Evolutionary conservation across 2,113 vertebrate genomes (phyloP), one percentile per base, ranked within the genome.

Genomic region (Halcyon malimbica): DNA sequence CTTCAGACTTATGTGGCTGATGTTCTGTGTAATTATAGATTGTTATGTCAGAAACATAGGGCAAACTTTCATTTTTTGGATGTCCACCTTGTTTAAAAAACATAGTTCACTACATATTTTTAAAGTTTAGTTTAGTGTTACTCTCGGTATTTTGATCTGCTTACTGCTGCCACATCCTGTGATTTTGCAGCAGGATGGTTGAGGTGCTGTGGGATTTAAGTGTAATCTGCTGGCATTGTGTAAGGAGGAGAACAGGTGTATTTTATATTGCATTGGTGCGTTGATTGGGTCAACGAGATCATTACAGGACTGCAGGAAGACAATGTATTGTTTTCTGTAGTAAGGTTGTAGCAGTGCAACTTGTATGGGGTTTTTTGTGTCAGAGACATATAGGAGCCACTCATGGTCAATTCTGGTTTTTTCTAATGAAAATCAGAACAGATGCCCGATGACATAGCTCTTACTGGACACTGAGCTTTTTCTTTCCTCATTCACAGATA

Each of bases 401-500:
- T 5, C 42, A 14, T 1, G 1, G 26, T 8, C 7, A 14, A 0
- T 13, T 29, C 53, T 18, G 42, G 23, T 59, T 35, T 60, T 35
- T 44, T 2, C 41, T 9, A 2, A 68, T 28, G 42, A 64, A 75
- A 51, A 11, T 62, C 21, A 53, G 31, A 50, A 16, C 37, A 63
- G n/a, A 1, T 46, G 17, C 53, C 13, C 0, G 2, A 20, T 10
- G 33, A 2, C 53, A 25, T 16, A 51, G 26, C 69, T 71, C 29
- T 31, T 20, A 35, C 35, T 42, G 46, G 29, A 33, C 35, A 31
- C 53, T 77, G 42, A 84, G 33, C 6, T 6, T 46, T 16, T 50
- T 14, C 16, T n/a, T 62, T 35, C 78, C 6, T 48, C 31, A 0
- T 74, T 94, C 93, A 57, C 94, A 99, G 98, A 98, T 75, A 95